Evolutionary conservation across 2,888 invertebrate species (phyloP), one percentile per base, ranked within the genome.

Genomic region (Leptura quadrifasciata): DNA sequence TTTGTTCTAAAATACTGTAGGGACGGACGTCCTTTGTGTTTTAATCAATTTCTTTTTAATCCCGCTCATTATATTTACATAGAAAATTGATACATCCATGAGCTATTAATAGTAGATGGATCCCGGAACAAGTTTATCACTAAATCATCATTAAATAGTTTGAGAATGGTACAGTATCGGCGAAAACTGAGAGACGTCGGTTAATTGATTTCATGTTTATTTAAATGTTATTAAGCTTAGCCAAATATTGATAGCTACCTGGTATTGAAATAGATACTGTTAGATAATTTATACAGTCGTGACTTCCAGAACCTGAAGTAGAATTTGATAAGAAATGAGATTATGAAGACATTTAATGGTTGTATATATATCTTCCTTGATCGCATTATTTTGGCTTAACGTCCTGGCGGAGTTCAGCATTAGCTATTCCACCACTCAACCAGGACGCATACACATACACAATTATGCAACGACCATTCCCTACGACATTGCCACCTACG

Each of bases 21-120:
- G 65, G 58, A 65, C n/a, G 65, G 58, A 65, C n/a, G 55, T 21
- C 24, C 24, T 18, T 54, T 24, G 21, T 57, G 69, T 47, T 74
- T 54, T 61, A 69, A 74, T 74, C 74, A 55, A 69, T 74, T 55
- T 47, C 52, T n/a, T 52, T 55, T 64, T 12, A 63, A 64, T 72
- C 63, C 63, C 18, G 17, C 35, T 24, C 71, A 72, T 61, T 64
- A 72, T 15, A 15, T 64, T 24, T 54, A 64, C 64, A 47, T 55
- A 64, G 21, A 60, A 58, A 58, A 70, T 47, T 60, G 47, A 63
- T 63, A 61, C 31, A 63, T 63, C 63, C 63, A 63, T 21, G 47
- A 39, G 47, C 47, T 20, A 39, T 63, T 35, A 39, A 47, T n/a
- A 47, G 47, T 15, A n/a, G 47, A 47, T 39, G 6, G 18, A 31